A percentile compares a stretch with the other conserved stretches of the same genome.
Evolutionary conservation across 1,140 invertebrate genomes (phyloP).

Genomic region (Ceratina australensis): DNA sequence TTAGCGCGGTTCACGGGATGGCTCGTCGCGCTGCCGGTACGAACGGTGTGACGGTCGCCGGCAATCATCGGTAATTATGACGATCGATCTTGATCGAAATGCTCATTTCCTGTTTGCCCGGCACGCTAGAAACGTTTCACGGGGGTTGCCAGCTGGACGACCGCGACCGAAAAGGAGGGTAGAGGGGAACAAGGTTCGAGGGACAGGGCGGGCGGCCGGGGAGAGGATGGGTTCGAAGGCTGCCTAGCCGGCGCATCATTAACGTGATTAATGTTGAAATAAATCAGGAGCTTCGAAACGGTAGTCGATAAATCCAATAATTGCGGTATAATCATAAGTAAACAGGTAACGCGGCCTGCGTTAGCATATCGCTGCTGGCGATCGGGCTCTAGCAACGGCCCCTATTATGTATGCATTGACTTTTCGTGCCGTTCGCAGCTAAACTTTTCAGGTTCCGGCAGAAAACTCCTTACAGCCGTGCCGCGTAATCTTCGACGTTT

Average conservation of each 20-base stretch:
- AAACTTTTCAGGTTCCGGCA: conserved; percentile 29
- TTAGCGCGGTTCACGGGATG: conserved; percentile 57
- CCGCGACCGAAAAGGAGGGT: conserved; percentile 24
- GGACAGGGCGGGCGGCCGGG: conserved; percentile 37
- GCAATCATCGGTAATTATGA: conserved; percentile 76
- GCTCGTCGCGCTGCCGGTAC: conserved; percentile 42
- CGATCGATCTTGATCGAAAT: conserved; percentile 79
- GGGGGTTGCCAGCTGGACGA: conserved; percentile 11
- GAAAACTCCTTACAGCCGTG: not conserved
- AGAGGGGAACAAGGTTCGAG: conserved; percentile 41
- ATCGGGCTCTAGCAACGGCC: conserved; percentile 40
- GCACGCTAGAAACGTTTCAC: conserved; percentile 51
- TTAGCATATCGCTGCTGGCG: conserved; percentile 61
- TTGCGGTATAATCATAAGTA: conserved; percentile 78
- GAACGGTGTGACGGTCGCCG: conserved; percentile 30
- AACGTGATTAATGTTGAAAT: conserved; percentile 80
- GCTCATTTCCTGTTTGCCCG: conserved; percentile 77
- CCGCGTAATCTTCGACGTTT: not conserved
- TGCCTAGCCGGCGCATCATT: conserved; percentile 76
- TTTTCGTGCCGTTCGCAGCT: conserved; percentile 17
- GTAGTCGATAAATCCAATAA: conserved; percentile 78
- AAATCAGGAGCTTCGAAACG: conserved; percentile 77
- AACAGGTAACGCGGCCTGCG: conserved; percentile 72
- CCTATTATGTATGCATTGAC: conserved; percentile 41
- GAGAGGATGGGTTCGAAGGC: conserved; percentile 52